A percentile compares a stretch with the other conserved stretches of the same genome.
phyloP scores from a whole-genome alignment of 2,113 vertebrate genomes.

The Protobothrops mucrosquamatus region DNA sequence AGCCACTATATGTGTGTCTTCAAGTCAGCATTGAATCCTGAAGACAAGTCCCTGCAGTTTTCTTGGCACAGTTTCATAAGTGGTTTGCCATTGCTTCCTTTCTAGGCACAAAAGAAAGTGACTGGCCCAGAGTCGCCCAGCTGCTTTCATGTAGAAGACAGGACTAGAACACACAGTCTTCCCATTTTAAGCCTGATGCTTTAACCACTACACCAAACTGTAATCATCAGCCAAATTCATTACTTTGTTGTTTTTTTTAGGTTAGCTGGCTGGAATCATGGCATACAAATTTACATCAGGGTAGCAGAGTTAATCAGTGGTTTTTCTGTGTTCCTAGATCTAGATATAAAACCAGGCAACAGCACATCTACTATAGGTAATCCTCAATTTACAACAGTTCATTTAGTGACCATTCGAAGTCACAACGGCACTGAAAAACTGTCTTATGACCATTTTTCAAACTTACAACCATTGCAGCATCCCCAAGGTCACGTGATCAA shows the following conservation, averaged over 20 bases:
- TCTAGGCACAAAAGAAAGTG: background rate
- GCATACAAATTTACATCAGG: background rate
- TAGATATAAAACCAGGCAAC: background rate
- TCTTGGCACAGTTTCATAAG: background rate
- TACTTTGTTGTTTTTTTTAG: background rate
- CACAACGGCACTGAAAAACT: background rate
- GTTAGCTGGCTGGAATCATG: background rate
- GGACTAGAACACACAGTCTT: background rate
- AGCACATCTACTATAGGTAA: background rate
- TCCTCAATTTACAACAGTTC: background rate
- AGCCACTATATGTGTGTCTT: background rate
- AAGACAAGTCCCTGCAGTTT: background rate
- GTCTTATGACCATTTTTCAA: background rate
- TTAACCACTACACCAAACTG: background rate
- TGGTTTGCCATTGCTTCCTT: background rate
- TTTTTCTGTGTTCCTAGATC: background rate
- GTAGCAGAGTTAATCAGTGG: background rate
- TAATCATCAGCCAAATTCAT: background rate
- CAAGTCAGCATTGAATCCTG: background rate
- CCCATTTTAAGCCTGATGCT: background rate
- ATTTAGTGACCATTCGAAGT: background rate
- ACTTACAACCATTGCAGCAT: background rate
- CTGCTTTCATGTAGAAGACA: background rate
- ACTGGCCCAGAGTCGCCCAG: background rate
- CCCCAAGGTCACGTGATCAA: background rate